These are phyloP conservation scores for Nycticebus coucang DNA, from an alignment of 2,113 vertebrate genomes.

Conservation along the genomic window DNA sequence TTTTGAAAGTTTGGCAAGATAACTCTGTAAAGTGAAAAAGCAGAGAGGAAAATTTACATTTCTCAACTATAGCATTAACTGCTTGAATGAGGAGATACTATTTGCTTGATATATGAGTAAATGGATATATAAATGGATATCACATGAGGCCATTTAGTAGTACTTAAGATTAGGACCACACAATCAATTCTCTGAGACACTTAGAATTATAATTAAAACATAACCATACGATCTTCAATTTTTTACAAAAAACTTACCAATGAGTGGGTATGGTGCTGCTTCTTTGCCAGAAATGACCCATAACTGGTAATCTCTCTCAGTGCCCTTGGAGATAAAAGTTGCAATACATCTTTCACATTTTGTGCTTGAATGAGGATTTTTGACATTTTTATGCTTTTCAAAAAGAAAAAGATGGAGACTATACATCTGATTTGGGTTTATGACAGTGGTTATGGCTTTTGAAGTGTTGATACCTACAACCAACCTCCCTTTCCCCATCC, in stretches of 20 bases:
- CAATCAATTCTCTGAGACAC: background rate
- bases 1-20: background rate
- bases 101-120: background rate
- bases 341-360: slow-evolving; percentile 17
- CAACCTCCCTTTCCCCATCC: background rate
- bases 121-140: background rate
- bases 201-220: slow-evolving; percentile 22
- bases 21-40: background rate
- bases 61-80: background rate
- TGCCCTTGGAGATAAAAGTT: slow-evolving; percentile 86
- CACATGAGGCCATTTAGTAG: slow-evolving; percentile 1
- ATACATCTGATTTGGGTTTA: background rate
- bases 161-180: background rate
- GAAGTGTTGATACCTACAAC: background rate
- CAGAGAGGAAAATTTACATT: background rate
- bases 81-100: background rate
- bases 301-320: slow-evolving; percentile 93
- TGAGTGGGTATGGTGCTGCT: slow-evolving; percentile 95
- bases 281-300: slow-evolving; percentile 98
- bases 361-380: background rate
- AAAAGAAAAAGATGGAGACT: background rate
- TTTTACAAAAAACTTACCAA: slow-evolving; percentile 88
- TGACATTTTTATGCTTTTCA: background rate
- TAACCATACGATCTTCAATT: background rate
- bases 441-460: background rate